Conservation (phyloP, 2,888 invertebrate species). For the Hoplodrina ambigua region DNA sequence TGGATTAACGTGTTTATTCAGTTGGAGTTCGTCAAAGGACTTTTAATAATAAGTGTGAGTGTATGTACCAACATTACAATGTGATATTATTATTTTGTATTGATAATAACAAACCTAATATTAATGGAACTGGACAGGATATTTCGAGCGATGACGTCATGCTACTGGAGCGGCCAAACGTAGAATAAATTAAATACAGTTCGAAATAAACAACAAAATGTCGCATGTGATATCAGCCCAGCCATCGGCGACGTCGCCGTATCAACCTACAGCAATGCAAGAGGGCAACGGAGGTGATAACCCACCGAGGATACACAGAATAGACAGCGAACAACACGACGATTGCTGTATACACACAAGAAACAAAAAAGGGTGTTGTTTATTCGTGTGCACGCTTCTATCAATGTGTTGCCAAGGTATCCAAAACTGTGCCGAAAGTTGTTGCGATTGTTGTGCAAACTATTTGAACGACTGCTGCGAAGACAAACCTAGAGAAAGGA, state of each 20-base stretch:
- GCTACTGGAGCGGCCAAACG: conserved; percentile 38
- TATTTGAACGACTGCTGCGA: conserved; percentile 67
- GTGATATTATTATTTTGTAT: neutral
- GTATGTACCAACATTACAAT: neutral
- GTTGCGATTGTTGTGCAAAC: conserved; percentile 65
- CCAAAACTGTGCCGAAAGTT: conserved; percentile 63
- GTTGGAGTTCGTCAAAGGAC: conserved; percentile 20
- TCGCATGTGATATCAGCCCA: conserved; percentile 63
- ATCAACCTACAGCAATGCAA: conserved; percentile 60
- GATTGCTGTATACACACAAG: conserved; percentile 65
- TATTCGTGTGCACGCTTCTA: conserved; percentile 59
- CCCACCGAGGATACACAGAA: conserved; percentile 46
- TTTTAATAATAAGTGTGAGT: conserved; percentile 13
- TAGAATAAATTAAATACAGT: conserved; percentile 17
- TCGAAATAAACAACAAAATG: conserved; percentile 43
- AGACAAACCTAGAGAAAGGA: conserved; percentile 56
- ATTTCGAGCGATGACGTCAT: conserved; percentile 52
- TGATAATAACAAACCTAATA: neutral
- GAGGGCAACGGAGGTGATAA: conserved; percentile 38
- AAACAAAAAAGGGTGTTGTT: conserved; percentile 59
- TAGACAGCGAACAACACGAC: conserved; percentile 47
- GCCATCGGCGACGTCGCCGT: conserved; percentile 63
- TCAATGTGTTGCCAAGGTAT: conserved; percentile 59
- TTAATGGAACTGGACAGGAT: conserved; percentile 6
- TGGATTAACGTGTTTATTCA: conserved; percentile 14